These are phyloP conservation scores for Dryoscopus gambensis DNA, from an alignment of 2,113 vertebrate genomes.

Conservation along the genomic window DNA sequence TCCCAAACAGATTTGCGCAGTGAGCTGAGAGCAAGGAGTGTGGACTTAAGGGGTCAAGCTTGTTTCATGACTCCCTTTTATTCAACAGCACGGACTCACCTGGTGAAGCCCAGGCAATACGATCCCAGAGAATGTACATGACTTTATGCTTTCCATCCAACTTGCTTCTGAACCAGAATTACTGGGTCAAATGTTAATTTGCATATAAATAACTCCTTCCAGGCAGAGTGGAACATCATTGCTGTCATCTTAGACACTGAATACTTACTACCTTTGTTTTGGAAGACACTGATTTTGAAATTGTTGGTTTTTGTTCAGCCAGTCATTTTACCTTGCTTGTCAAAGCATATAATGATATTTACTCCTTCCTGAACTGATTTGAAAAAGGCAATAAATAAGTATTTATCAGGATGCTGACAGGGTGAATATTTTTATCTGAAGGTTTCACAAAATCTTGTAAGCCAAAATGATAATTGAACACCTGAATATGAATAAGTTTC, in stretches of 20 bases:
- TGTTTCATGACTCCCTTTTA: background rate
- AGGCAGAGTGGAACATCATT: background rate
- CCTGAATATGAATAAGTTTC: background rate
- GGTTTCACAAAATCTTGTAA: background rate
- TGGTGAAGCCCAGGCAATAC: background rate
- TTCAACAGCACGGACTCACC: background rate
- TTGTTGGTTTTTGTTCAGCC: background rate
- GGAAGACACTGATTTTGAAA: background rate
- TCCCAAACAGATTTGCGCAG: rapidly evolving
- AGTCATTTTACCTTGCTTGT: background rate
- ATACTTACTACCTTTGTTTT: background rate
- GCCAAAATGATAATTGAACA: background rate
- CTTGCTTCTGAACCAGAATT: background rate
- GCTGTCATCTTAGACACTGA: background rate
- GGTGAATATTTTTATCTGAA: background rate
- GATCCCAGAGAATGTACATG: background rate
- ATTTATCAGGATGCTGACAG: background rate
- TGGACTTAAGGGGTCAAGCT: background rate
- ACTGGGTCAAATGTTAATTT: background rate
- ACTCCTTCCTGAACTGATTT: background rate
- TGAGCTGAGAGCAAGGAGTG: background rate
- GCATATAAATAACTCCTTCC: background rate
- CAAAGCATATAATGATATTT: background rate
- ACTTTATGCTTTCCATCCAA: background rate
- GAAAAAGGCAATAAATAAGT: background rate